A percentile compares a stretch with the other conserved stretches of the same genome.
These are phyloP conservation scores for Sebastes nivosus DNA, from an alignment of 2,797 vertebrate genomes.

Conservation along the genomic window DNA sequence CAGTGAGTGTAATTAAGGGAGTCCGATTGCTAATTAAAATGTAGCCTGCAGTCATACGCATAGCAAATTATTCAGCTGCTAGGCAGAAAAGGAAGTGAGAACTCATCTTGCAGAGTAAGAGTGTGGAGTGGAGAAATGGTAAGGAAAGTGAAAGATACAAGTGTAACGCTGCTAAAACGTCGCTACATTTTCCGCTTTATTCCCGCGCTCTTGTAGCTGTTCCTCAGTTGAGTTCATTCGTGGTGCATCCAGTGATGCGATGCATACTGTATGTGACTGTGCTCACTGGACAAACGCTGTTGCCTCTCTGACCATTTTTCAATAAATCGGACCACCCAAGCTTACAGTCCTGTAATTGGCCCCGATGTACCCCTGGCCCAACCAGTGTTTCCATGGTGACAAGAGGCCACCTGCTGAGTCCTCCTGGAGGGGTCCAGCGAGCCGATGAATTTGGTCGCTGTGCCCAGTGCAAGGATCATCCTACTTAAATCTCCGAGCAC, in stretches of 20 bases:
- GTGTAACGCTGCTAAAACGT: background rate
- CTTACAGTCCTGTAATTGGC: conserved; percentile 68
- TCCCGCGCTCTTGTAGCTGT: conserved; percentile 14
- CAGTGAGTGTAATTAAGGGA: conserved; percentile 82
- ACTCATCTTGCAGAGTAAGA: conserved; percentile 25
- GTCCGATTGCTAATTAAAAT: conserved; percentile 86
- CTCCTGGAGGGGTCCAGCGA: conserved; percentile 67
- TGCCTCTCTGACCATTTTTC: conserved; percentile 59
- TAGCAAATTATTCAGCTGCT: conserved; percentile 79
- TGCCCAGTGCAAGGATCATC: conserved; percentile 53
- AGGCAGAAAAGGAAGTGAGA: conserved; percentile 55
- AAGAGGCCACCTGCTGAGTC: conserved; percentile 63
- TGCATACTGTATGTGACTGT: conserved; percentile 50
- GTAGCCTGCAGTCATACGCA: conserved; percentile 81
- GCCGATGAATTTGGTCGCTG: conserved; percentile 66
- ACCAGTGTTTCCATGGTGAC: conserved; percentile 74
- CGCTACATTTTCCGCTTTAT: conserved; percentile 14
- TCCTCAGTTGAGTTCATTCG: conserved; percentile 34
- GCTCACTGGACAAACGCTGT: conserved; percentile 42
- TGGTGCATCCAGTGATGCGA: conserved; percentile 36
- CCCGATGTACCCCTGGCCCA: conserved; percentile 41
- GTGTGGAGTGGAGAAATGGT: conserved; percentile 36
- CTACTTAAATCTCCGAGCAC: conserved; percentile 50
- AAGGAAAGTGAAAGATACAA: conserved; percentile 2
- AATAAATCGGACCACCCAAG: conserved; percentile 66